phyloP scores from a whole-genome alignment of 1,140 invertebrate species.

The Diachasmimorpha longicaudata region DNA sequence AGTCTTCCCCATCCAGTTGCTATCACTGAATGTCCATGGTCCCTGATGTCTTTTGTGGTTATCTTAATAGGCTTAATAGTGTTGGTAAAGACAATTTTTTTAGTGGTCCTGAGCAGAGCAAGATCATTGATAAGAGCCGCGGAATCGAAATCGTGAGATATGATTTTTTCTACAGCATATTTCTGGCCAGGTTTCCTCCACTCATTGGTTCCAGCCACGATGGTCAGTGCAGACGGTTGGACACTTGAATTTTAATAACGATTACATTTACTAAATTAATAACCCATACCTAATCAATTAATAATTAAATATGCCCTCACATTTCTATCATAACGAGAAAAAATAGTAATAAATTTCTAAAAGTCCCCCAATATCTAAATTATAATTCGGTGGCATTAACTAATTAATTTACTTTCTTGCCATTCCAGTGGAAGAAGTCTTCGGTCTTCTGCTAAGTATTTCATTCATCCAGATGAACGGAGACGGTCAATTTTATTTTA shows the following conservation, averaged over 20 bases:
- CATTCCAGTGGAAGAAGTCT: too few relatives aligned
- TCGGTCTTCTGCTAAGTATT: too few relatives aligned
- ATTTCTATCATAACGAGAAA: too few relatives aligned
- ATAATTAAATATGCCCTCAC: too few relatives aligned
- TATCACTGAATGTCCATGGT: constrained; percentile 38
- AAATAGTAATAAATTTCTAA: too few relatives aligned
- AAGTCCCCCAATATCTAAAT: too few relatives aligned
- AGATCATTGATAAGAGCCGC: constrained; percentile 50
- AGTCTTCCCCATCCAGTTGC: constrained; percentile 56
- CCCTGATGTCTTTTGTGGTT: constrained; percentile 37
- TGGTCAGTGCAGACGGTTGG: neutral
- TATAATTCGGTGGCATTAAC: too few relatives aligned
- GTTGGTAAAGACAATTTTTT: constrained; percentile 34
- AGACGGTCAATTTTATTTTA: too few relatives aligned
- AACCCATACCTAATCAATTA: too few relatives aligned
- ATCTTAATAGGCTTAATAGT: constrained; percentile 46
- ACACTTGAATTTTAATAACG: neutral
- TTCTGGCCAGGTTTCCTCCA: neutral
- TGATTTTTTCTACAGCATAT: neutral
- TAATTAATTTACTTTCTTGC: too few relatives aligned
- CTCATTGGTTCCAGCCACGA: neutral
- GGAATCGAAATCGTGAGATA: neutral
- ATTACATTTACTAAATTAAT: too few relatives aligned
- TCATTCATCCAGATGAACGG: too few relatives aligned
- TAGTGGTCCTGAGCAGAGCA: constrained; percentile 49